phyloP scores from a whole-genome alignment of 1,140 invertebrate genomes.

The Pemphigus obesinymphae region DNA sequence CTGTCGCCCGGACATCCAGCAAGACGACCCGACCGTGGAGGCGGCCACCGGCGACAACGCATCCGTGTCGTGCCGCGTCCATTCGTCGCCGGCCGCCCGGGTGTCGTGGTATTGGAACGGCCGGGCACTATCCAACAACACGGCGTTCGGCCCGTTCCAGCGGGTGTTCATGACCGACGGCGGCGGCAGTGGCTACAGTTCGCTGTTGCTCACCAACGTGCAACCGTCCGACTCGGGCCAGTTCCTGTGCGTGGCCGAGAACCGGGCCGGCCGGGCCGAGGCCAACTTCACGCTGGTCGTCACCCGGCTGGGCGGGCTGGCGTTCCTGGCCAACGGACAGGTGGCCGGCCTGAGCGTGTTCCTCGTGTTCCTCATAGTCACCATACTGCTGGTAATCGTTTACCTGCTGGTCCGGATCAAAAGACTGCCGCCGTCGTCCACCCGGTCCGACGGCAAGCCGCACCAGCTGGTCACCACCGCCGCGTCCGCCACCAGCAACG shows the following conservation, averaged over 20 bases:
- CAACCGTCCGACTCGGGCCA: slow-evolving; percentile 82
- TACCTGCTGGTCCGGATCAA: slow-evolving; percentile 67
- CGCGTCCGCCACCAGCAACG: slow-evolving; percentile 52
- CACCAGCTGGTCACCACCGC: neutral
- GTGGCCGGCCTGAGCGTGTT: slow-evolving; percentile 80
- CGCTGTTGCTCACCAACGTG: slow-evolving; percentile 77
- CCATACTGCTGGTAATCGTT: slow-evolving; percentile 68
- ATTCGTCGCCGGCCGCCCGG: slow-evolving; percentile 71
- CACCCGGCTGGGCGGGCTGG: slow-evolving; percentile 68
- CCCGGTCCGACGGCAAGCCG: slow-evolving; percentile 9
- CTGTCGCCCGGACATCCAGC: slow-evolving; percentile 71
- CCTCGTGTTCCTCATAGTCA: slow-evolving; percentile 69
- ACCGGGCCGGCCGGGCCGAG: slow-evolving; percentile 84
- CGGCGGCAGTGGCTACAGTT: slow-evolving; percentile 62
- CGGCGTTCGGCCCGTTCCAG: slow-evolving; percentile 73
- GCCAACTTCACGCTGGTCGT: slow-evolving; percentile 85
- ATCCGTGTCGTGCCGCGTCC: slow-evolving; percentile 72
- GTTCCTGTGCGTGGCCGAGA: slow-evolving; percentile 87
- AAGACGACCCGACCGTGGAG: slow-evolving; percentile 67
- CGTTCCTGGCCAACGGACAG: slow-evolving; percentile 73
- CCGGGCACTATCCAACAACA: slow-evolving; percentile 70
- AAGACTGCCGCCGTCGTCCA: slow-evolving; percentile 61
- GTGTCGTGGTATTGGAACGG: slow-evolving; percentile 87
- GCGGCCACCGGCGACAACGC: slow-evolving; percentile 76
- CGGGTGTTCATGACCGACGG: slow-evolving; percentile 71